phyloP scores from a whole-genome alignment of 1,140 invertebrate species.

The Oppia nitens region DNA sequence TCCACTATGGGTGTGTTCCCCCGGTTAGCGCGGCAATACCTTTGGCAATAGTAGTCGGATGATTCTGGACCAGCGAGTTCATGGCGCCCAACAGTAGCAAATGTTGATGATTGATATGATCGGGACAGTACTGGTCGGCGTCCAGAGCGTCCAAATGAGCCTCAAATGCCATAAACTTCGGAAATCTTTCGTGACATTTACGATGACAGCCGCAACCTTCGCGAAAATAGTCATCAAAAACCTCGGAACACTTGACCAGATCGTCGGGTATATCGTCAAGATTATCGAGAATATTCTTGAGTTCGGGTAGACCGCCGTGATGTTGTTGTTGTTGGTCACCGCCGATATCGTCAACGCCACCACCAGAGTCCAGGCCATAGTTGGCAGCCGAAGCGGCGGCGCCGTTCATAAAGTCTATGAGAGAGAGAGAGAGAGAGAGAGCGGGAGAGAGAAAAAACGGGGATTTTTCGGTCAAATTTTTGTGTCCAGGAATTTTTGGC shows the following conservation, averaged over 20 bases:
- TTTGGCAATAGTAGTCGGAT: background rate
- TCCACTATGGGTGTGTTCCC: too few species aligned
- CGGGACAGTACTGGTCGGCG: conserved; percentile 8
- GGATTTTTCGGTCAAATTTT: too few species aligned
- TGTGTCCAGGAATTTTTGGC: too few species aligned
- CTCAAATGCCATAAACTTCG: conserved; percentile 1
- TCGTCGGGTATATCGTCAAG: background rate
- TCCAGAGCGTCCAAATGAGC: conserved; percentile 4
- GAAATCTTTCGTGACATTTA: conserved; percentile 6
- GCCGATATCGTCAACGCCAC: background rate
- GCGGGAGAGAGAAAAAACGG: too few species aligned
- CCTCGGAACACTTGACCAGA: background rate
- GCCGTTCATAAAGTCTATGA: too few species aligned
- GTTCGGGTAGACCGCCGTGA: too few species aligned
- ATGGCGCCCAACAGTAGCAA: conserved; percentile 7
- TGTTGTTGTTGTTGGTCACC: background rate
- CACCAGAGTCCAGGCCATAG: background rate
- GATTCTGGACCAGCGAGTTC: conserved; percentile 4
- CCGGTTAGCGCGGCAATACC: too few species aligned
- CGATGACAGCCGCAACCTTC: conserved; percentile 3
- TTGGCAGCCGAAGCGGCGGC: too few species aligned
- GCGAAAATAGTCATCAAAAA: conserved; percentile 3
- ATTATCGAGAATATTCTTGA: background rate
- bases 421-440: too few species aligned
- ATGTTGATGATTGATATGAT: conserved; percentile 12